Evolutionary conservation across 2,797 vertebrate species (phyloP).

Genomic region (Brachymystax lenok): DNA sequence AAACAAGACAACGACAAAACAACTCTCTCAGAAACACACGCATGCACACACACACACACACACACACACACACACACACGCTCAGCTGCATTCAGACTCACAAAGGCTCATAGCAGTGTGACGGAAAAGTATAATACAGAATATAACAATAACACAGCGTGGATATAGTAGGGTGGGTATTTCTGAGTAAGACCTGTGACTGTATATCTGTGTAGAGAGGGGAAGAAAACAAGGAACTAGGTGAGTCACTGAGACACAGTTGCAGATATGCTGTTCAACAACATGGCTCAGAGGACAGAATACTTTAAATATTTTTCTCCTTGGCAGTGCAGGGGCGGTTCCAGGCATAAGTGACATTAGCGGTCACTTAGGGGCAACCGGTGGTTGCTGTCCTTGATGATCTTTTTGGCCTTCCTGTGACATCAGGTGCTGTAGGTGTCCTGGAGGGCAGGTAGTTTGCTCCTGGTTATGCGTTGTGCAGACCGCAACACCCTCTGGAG

Average conservation of each 20-base stretch:
- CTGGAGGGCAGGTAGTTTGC: too few relatives aligned
- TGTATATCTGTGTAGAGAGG: background rate
- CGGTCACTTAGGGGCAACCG: too few relatives aligned
- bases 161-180: background rate
- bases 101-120: background rate
- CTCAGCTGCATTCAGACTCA: background rate
- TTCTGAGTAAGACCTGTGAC: background rate
- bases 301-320: background rate
- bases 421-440: too few relatives aligned
- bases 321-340: too few relatives aligned
- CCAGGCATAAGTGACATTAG: too few relatives aligned
- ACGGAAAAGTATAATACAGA: background rate
- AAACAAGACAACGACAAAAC: constrained; percentile 22
- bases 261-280: background rate
- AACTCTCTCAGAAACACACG: background rate
- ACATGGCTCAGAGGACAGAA: background rate
- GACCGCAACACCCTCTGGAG: too few relatives aligned
- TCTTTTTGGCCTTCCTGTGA: too few relatives aligned
- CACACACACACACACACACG: constrained; percentile 11
- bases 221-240: background rate
- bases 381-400: too few relatives aligned
- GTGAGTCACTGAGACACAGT: background rate
- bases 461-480: too few relatives aligned
- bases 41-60: background rate
- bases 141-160: background rate